Percentiles rank a stretch among this genome's conserved stretches.
These are phyloP conservation scores for Mastigias papua DNA, from an alignment of 30 jellyfish, hydroid and myxozoan species.

Conservation along the genomic window DNA sequence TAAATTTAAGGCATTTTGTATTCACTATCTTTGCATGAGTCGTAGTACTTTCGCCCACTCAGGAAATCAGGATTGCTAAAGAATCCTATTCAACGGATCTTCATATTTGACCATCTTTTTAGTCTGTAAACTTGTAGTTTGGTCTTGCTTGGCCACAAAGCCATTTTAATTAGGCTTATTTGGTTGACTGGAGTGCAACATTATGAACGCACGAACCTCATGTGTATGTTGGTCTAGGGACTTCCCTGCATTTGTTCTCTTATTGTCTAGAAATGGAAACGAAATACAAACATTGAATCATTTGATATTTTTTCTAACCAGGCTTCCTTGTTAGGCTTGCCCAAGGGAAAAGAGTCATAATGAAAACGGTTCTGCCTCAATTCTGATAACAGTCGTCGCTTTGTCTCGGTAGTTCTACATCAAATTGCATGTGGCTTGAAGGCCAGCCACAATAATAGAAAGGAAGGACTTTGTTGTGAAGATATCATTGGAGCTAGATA, in stretches of 20 bases:
- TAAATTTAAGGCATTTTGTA: too few relatives aligned
- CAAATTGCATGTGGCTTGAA: background rate
- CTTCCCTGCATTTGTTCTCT: background rate
- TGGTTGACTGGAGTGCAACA: too few relatives aligned
- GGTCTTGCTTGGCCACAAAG: too few relatives aligned
- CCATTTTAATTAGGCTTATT: too few relatives aligned
- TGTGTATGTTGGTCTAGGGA: background rate
- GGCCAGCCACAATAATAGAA: background rate
- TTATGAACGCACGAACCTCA: background rate
- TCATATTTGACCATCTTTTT: too few relatives aligned
- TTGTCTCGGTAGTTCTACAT: background rate
- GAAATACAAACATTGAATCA: background rate
- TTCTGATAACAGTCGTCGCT: background rate
- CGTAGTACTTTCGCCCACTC: too few relatives aligned
- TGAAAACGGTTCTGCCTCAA: background rate
- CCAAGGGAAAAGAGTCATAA: background rate
- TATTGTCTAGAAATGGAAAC: background rate
- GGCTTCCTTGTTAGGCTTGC: slow-evolving; percentile 1
- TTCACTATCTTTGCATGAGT: too few relatives aligned
- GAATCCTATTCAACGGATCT: too few relatives aligned
- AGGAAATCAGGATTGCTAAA: too few relatives aligned
- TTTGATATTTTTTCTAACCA: background rate
- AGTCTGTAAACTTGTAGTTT: too few relatives aligned
- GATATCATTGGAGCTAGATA: background rate
- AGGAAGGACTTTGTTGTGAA: background rate